A percentile compares a stretch with the other conserved stretches of the same genome.
phyloP scores from a whole-genome alignment of 2,113 vertebrate genomes.

The Xenopus laevis region DNA sequence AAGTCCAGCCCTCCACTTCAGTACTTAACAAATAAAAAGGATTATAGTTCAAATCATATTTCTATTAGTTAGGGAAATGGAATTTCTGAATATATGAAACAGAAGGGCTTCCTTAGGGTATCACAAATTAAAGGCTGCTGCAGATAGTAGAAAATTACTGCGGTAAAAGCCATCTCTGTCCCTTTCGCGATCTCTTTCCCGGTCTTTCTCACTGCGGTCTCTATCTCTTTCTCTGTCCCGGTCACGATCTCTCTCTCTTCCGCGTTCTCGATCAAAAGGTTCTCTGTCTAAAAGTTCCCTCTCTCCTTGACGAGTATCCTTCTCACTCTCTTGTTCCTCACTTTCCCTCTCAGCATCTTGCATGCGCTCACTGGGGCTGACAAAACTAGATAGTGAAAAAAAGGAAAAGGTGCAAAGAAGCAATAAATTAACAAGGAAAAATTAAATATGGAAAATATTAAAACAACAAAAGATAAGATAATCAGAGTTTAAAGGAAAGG shows the following conservation, averaged over 20 bases:
- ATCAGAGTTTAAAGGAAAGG: too few species aligned
- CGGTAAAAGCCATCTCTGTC: slow-evolving; percentile 65
- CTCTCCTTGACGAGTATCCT: slow-evolving; percentile 49
- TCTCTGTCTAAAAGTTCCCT: slow-evolving; percentile 51
- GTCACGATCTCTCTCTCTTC: slow-evolving; percentile 59
- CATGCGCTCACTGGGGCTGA: slow-evolving; percentile 72
- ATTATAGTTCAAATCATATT: too few species aligned
- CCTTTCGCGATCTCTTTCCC: slow-evolving; percentile 51
- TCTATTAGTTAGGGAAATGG: too few species aligned
- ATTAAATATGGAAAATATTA: too few species aligned
- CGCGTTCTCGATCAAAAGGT: slow-evolving; percentile 47
- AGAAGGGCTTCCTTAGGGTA: too few species aligned
- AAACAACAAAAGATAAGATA: too few species aligned
- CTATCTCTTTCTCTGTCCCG: slow-evolving; percentile 55
- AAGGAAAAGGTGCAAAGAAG: background rate
- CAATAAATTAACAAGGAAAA: background rate
- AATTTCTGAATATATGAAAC: too few species aligned
- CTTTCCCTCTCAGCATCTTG: slow-evolving; percentile 60
- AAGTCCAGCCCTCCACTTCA: too few species aligned
- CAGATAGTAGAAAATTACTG: slow-evolving; percentile 58
- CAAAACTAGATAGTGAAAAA: slow-evolving; percentile 66
- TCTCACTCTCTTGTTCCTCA: slow-evolving; percentile 57
- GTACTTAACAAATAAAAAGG: too few species aligned
- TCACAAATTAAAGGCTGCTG: too few species aligned
- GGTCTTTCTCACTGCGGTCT: slow-evolving; percentile 56